These are phyloP conservation scores for Amazonetta brasiliensis DNA, from an alignment of 2,797 vertebrate species.

Conservation along the genomic window DNA sequence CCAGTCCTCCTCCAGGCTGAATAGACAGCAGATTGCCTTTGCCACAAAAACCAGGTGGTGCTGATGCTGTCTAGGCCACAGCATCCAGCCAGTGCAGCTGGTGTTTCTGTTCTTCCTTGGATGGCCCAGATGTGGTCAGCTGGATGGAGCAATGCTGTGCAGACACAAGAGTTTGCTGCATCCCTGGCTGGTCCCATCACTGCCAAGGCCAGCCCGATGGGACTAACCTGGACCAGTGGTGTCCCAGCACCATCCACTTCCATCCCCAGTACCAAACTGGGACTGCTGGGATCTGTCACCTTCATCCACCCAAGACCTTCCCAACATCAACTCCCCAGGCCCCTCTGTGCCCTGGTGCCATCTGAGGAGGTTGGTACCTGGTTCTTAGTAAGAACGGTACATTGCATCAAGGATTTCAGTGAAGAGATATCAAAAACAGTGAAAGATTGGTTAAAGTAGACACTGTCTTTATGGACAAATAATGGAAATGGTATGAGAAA, in stretches of 20 bases:
- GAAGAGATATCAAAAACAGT: not conserved
- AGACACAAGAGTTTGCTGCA: not conserved
- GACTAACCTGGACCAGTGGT: not conserved
- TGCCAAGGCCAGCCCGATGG: not conserved
- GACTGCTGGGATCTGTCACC: not conserved
- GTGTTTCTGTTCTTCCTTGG: not conserved
- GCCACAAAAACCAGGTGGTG: not conserved
- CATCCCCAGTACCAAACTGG: not conserved
- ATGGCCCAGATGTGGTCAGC: not conserved
- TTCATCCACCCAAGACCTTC: not conserved
- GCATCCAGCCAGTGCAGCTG: not conserved
- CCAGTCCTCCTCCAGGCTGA: not conserved
- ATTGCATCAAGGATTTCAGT: not conserved
- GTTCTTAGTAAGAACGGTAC: not conserved
- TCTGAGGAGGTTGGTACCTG: not conserved
- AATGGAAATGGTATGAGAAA: not conserved
- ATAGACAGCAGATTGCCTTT: not conserved
- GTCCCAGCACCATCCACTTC: not conserved
- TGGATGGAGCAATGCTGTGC: not conserved
- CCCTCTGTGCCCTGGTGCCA: not conserved
- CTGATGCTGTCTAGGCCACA: rapidly evolving
- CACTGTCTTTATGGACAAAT: not conserved
- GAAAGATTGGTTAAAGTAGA: not conserved
- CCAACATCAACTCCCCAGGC: not conserved
- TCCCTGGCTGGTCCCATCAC: not conserved